Percentiles rank a stretch among this genome's conserved stretches.
Evolutionary conservation across 2,888 invertebrate species (phyloP).

Genomic region (Pedicia rivosa): DNA sequence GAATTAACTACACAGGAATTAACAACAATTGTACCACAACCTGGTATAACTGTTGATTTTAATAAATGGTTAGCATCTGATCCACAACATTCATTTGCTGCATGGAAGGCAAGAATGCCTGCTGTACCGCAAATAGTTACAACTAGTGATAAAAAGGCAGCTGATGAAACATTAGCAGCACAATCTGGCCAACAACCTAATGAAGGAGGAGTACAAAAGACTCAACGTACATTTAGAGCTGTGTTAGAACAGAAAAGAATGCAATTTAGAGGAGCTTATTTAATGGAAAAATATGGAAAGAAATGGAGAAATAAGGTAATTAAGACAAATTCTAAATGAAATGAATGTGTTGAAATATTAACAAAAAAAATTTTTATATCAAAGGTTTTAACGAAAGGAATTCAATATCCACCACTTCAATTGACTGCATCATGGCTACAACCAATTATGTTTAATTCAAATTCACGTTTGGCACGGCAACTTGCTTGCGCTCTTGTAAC

Average conservation of each 20-base stretch:
- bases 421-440: conserved; percentile 62
- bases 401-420: conserved; percentile 31
- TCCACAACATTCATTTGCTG: conserved; percentile 46
- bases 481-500: conserved; percentile 81
- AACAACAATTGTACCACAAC: conserved; percentile 36
- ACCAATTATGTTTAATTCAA: conserved; percentile 82
- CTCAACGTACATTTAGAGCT: conserved; percentile 11
- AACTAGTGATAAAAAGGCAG: conserved; percentile 17
- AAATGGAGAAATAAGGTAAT: conserved; percentile 50
- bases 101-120: conserved; percentile 53
- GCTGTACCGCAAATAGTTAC: conserved; percentile 20
- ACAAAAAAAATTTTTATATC: too few relatives aligned
- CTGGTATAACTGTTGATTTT: conserved; percentile 53
- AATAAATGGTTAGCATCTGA: conserved; percentile 59
- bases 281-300: conserved; percentile 58
- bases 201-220: conserved; percentile 10
- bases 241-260: conserved; percentile 25
- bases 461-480: conserved; percentile 75
- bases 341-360: conserved; percentile 8
- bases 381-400: conserved; percentile 21
- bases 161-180: conserved; percentile 6
- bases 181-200: conserved; percentile 16
- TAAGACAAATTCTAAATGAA: conserved; percentile 15
- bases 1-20: conserved; percentile 36
- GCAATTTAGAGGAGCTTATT: conserved; percentile 33